These are phyloP conservation scores for Pipa parva DNA, from an alignment of 2,113 vertebrate species.

Conservation along the genomic window DNA sequence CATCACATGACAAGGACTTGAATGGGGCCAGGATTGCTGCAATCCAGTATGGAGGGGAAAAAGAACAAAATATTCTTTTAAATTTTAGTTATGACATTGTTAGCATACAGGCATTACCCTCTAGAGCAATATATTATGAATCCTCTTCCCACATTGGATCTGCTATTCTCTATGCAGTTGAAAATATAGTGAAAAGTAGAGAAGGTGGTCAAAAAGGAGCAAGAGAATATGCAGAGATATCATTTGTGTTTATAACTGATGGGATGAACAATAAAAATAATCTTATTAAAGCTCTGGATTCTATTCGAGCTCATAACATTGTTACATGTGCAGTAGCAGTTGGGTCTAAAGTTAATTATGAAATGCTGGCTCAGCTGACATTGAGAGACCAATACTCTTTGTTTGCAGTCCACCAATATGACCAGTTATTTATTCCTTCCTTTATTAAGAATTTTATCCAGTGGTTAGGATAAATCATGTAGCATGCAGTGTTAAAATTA, in stretches of 20 bases:
- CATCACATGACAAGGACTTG: conserved; percentile 24
- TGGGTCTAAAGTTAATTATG: conserved; percentile 33
- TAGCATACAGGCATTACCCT: conserved; percentile 19
- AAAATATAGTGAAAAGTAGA: conserved; percentile 28
- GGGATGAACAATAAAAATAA: conserved; percentile 34
- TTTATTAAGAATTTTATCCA: conserved; percentile 39
- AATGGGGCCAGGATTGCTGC: conserved; percentile 41
- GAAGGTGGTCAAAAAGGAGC: conserved; percentile 14
- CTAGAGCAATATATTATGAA: conserved; percentile 39
- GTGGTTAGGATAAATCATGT: conserved; percentile 42
- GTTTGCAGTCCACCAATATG: conserved; percentile 32
- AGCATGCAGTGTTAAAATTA: no score
- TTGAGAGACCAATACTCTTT: conserved; percentile 31
- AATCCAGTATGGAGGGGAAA: conserved; percentile 39
- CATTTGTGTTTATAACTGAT: conserved; percentile 45
- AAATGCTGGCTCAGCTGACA: conserved; percentile 20
- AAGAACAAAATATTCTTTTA: conserved; percentile 41
- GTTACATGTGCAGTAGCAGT: conserved; percentile 35
- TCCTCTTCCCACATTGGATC: conserved; percentile 39
- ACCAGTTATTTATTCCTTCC: conserved; percentile 13
- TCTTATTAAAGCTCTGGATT: conserved; percentile 17
- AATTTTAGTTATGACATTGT: conserved; percentile 33
- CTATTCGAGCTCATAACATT: conserved; percentile 34
- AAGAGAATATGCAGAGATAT: conserved; percentile 26
- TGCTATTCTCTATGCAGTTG: conserved; percentile 34